Base-by-base conservation (phyloP, 1,140 invertebrate genomes). In the Atta texana region DNA sequence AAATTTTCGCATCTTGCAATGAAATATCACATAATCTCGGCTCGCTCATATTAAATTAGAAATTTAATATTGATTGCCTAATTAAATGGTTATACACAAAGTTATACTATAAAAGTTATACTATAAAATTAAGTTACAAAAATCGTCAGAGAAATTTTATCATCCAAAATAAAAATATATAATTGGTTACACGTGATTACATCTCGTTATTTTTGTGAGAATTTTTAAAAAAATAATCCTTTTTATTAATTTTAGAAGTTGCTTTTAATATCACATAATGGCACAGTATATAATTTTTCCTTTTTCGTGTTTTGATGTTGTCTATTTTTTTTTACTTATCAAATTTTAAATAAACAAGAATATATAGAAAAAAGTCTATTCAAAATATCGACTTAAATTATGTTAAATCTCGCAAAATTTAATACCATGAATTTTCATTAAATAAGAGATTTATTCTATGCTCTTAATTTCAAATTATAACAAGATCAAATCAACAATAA, bases 21-120 rank as follows among this genome's bases (percentile, higher is more conserved):
- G 34, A 49, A 59, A 61, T 28, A 24, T 74, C 24, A 44, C 31
- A 18, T 51, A 61, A 82, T 61, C 39, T 61, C 53, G 44, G 6
- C 16, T 71, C 51, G 34, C 34, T 28, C 18, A 7, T 75, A 75
- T 75, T 61, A 18, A 63, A 81, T 61, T 61, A 84, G 44, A 24
- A 61, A 0, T 75, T 84, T 61, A 4, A 74, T 34, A 75, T 61
- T 57, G 24, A 84, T 84, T 24, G 80, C 80, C 80, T 84, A 84
- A 84, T 75, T 75, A 57, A 81, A 81, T 10, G 2, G 2, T 71
- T 49, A 39, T 16, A 74, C 55, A 14, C 53, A 44, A 49, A 63
- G n/a, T n/a, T n/a, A n/a, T n/a, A n/a, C n/a, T n/a, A n/a, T n/a
- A n/a, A n/a, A n/a, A n/a, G n/a, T n/a, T n/a, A n/a, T n/a, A 51